Conservation (phyloP, 2,113 vertebrate genomes). For the Poecile atricapillus region DNA sequence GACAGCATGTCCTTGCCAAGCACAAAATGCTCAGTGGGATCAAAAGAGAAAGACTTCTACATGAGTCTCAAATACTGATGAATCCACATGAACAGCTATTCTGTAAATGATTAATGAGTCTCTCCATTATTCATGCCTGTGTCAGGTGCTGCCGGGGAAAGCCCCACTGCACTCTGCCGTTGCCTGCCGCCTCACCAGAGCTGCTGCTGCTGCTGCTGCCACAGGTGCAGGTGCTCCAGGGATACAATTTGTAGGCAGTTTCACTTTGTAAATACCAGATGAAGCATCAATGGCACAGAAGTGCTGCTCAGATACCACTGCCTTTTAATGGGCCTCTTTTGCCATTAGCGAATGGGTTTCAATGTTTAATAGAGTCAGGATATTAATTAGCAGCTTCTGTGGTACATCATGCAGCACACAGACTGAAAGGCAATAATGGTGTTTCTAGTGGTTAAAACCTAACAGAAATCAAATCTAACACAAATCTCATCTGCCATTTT, state of each 20-base stretch:
- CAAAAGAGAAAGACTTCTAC: background rate
- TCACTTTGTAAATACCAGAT: background rate
- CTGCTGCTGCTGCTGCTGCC: background rate
- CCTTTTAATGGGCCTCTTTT: background rate
- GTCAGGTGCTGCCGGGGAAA: background rate
- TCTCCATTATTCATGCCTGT: constrained; percentile 17
- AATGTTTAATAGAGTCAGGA: background rate
- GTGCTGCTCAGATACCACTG: background rate
- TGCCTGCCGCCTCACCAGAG: background rate
- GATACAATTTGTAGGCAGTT: background rate
- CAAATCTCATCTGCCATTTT: background rate
- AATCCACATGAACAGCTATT: background rate
- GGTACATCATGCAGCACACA: background rate
- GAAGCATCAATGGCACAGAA: background rate
- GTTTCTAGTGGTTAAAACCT: background rate
- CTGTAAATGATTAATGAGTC: constrained; percentile 46
- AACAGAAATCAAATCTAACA: background rate
- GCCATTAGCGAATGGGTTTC: background rate
- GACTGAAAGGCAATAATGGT: background rate
- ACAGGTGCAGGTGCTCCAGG: background rate
- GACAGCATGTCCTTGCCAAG: background rate
- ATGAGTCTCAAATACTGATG: background rate
- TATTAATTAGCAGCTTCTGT: background rate
- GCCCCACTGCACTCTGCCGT: background rate
- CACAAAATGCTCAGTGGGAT: background rate